These are phyloP conservation scores for Malacosoma neustria DNA, from an alignment of 2,888 invertebrate genomes.

Conservation along the genomic window DNA sequence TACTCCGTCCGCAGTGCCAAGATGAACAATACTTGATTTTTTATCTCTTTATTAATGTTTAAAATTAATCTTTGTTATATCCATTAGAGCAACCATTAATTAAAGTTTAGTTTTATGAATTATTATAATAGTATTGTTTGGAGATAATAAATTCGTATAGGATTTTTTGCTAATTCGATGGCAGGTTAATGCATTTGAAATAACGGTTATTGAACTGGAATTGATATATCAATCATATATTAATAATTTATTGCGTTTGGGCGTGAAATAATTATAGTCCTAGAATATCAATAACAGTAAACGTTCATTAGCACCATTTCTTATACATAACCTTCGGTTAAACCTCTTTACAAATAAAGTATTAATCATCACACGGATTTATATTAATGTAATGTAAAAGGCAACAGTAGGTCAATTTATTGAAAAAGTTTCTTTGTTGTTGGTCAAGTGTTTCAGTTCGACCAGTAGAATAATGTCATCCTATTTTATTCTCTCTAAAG, in stretches of 20 bases:
- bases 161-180: not conserved
- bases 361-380: no score
- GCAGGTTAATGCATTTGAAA: constrained; percentile 16
- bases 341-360: not conserved
- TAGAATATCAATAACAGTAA: constrained; percentile 2
- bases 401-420: no score
- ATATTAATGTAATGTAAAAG: no score
- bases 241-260: constrained; percentile 20
- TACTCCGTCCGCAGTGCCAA: constrained; percentile 17
- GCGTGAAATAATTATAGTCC: constrained; percentile 1
- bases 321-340: not conserved
- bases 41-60: constrained; percentile 16
- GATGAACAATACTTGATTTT: constrained; percentile 20
- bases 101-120: constrained; percentile 1
- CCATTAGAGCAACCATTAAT: constrained; percentile 11
- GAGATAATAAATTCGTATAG: not conserved
- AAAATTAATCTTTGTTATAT: constrained; percentile 12
- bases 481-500: no score
- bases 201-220: constrained; percentile 28
- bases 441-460: no score
- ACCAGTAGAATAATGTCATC: no score
- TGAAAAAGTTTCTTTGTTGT: no score
- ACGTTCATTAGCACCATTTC: not conserved
- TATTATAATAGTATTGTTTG: not conserved
- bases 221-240: constrained; percentile 30